A percentile compares a stretch with the other conserved stretches of the same genome.
Evolutionary conservation across 2,797 vertebrate species (phyloP).

Genomic region (Cyprinodon diabolis): DNA sequence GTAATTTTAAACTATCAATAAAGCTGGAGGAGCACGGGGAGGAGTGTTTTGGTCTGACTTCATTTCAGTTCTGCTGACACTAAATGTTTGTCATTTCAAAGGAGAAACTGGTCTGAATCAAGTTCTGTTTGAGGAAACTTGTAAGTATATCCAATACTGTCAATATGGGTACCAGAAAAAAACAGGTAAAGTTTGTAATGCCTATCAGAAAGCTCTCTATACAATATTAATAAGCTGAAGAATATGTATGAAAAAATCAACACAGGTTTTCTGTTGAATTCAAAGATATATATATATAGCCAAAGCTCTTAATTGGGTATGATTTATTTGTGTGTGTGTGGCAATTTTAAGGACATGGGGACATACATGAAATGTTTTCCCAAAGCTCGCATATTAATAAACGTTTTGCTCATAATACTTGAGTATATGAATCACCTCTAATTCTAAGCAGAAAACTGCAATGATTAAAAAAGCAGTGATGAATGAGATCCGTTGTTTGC

Average conservation of each 20-base stretch:
- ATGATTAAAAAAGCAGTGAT: neutral
- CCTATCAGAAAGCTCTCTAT: too few relatives aligned
- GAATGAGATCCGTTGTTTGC: neutral
- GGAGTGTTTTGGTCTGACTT: constrained; percentile 75
- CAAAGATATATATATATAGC: too few relatives aligned
- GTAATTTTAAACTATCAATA: constrained; percentile 99
- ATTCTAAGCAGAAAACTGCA: neutral
- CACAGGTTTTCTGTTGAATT: too few relatives aligned
- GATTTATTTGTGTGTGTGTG: too few relatives aligned
- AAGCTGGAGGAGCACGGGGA: constrained; percentile 99
- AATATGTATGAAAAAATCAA: too few relatives aligned
- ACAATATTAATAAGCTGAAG: too few relatives aligned
- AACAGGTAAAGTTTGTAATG: too few relatives aligned
- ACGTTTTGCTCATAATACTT: too few relatives aligned
- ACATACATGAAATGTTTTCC: too few relatives aligned
- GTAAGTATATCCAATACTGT: neutral
- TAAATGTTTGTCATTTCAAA: neutral
- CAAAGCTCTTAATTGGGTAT: too few relatives aligned
- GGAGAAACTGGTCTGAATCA: neutral
- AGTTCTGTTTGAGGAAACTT: neutral
- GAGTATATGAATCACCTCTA: neutral
- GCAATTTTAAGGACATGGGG: too few relatives aligned
- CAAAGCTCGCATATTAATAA: too few relatives aligned
- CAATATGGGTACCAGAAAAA: neutral
- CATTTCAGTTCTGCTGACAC: neutral